These are phyloP conservation scores for Gnathonemus longibarbis DNA, from an alignment of 2,113 vertebrate genomes.

Conservation along the genomic window DNA sequence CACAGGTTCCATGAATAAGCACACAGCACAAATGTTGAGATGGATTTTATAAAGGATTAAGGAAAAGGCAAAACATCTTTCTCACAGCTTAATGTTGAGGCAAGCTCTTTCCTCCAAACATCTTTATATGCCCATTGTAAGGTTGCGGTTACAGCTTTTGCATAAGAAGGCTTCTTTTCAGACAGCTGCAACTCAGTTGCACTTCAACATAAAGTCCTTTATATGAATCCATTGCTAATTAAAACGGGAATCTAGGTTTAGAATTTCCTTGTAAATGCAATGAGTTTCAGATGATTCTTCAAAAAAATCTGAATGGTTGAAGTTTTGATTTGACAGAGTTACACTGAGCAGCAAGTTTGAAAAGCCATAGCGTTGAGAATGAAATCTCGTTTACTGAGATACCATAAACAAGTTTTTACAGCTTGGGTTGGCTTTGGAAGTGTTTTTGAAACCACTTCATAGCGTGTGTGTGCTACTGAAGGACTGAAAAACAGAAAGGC, in stretches of 20 bases:
- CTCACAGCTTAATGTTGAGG: neutral
- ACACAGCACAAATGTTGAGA: neutral
- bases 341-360: neutral
- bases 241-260: neutral
- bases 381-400: neutral
- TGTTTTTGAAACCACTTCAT: neutral
- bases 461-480: neutral
- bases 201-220: neutral
- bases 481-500: neutral
- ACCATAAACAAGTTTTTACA: neutral
- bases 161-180: neutral
- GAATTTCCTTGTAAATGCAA: slow-evolving; percentile 4
- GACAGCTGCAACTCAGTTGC: neutral
- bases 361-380: neutral
- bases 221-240: slow-evolving; percentile 5
- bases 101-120: neutral
- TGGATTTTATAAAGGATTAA: neutral
- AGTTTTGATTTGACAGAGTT: neutral
- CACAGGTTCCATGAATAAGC: neutral
- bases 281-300: neutral
- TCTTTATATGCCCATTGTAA: neutral
- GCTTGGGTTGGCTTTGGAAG: neutral
- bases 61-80: neutral
- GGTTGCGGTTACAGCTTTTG: neutral
- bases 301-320: neutral